phyloP scores from a whole-genome alignment of 2,797 vertebrate species.

The Anguilla marmorata region DNA sequence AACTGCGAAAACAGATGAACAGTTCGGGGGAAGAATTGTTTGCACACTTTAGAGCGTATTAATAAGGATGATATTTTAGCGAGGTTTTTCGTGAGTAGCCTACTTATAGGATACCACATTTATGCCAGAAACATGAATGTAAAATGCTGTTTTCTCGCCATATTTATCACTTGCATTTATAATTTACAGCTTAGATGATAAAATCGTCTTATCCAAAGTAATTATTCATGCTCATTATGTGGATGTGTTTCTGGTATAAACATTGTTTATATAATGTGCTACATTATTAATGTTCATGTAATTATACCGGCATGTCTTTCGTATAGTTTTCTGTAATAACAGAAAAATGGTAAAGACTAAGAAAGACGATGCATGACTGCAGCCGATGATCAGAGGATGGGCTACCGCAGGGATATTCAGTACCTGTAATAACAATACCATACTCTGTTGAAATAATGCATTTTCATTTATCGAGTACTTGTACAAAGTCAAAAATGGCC shows the following conservation, averaged over 20 bases:
- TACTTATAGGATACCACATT: not conserved
- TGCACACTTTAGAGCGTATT: not conserved
- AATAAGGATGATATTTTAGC: not conserved
- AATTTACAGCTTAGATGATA: not conserved
- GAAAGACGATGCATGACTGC: not conserved
- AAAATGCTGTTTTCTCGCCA: not conserved
- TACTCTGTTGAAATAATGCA: not conserved
- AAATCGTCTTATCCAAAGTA: not conserved
- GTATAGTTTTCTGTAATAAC: not conserved
- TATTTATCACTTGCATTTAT: not conserved
- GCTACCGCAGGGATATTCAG: not conserved
- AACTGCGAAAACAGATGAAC: slow-evolving; percentile 42
- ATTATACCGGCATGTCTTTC: not conserved
- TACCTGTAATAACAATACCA: not conserved
- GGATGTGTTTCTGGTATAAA: not conserved
- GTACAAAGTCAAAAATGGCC: not conserved
- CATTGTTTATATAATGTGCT: not conserved
- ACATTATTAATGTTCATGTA: not conserved
- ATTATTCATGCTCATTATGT: not conserved
- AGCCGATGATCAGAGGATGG: not conserved
- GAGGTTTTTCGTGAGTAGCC: not conserved
- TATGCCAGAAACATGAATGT: not conserved
- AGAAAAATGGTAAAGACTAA: not conserved
- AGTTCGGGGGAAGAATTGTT: not conserved
- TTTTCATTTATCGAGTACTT: not conserved